These are phyloP conservation scores for Anguilla obscura DNA, from an alignment of 2,797 vertebrate genomes.

Conservation along the genomic window DNA sequence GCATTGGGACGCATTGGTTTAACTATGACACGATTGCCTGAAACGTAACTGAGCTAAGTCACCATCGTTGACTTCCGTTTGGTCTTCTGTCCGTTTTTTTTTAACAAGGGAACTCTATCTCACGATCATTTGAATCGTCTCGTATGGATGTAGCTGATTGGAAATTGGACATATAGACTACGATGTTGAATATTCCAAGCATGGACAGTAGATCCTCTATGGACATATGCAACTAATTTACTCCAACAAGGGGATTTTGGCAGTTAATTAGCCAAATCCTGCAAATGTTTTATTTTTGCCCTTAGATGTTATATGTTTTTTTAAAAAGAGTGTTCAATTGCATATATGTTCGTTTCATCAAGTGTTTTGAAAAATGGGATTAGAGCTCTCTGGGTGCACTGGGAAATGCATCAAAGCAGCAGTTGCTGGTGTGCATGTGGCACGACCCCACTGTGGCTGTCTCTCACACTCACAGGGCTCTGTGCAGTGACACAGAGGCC, in stretches of 20 bases:
- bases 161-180: too few relatives aligned
- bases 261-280: not conserved
- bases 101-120: too few relatives aligned
- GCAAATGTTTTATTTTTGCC: not conserved
- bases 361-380: not conserved
- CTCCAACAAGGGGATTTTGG: not conserved
- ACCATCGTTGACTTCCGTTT: too few relatives aligned
- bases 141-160: too few relatives aligned
- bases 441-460: not conserved
- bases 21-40: not conserved
- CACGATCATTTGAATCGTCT: too few relatives aligned
- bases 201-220: too few relatives aligned
- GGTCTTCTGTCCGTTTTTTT: too few relatives aligned
- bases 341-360: not conserved
- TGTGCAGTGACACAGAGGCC: not conserved
- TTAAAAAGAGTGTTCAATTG: not conserved
- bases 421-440: not conserved
- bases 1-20: too few relatives aligned
- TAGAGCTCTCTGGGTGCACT: not conserved
- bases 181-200: too few relatives aligned
- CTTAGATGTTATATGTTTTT: not conserved
- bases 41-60: too few relatives aligned
- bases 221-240: too few relatives aligned
- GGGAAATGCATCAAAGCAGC: not conserved
- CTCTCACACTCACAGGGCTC: not conserved